A percentile compares a stretch with the other conserved stretches of the same genome.
Evolutionary conservation across 2,113 vertebrate genomes (phyloP).

Genomic region (Cervus canadensis): DNA sequence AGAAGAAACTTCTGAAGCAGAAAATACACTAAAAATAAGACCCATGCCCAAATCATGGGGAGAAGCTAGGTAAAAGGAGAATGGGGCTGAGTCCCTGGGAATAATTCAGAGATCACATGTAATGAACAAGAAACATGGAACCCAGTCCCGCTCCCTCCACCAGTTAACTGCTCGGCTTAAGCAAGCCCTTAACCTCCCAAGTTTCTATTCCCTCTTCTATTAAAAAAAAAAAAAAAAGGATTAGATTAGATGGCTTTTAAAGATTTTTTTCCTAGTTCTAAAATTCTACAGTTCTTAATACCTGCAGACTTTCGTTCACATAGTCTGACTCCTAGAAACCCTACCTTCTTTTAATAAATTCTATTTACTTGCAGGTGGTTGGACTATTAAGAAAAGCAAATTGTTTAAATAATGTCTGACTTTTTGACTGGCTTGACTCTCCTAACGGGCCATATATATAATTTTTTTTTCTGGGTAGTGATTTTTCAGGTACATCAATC

Average conservation of each 20-base stretch:
- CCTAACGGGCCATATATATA: slow-evolving; percentile 42
- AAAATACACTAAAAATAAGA: neutral
- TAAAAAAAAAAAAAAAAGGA: neutral
- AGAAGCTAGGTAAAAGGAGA: neutral
- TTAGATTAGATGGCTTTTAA: slow-evolving; percentile 55
- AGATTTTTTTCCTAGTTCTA: slow-evolving; percentile 27
- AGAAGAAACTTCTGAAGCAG: neutral
- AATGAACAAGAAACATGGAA: neutral
- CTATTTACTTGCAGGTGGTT: slow-evolving; percentile 74
- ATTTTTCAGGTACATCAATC: slow-evolving; percentile 71
- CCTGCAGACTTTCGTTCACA: slow-evolving; percentile 37
- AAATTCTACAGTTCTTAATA: slow-evolving; percentile 48
- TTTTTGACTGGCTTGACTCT: slow-evolving; percentile 66
- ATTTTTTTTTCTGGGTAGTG: slow-evolving; percentile 39
- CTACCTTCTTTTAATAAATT: slow-evolving; percentile 72
- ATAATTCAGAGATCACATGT: accelerated
- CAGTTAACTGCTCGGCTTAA: neutral
- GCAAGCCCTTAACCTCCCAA: slow-evolving; percentile 25
- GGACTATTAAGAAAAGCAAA: slow-evolving; percentile 70
- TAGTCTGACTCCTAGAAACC: slow-evolving; percentile 22
- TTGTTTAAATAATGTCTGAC: slow-evolving; percentile 73
- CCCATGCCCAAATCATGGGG: accelerated
- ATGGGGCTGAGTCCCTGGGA: accelerated
- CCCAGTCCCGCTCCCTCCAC: neutral
- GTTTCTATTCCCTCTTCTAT: slow-evolving; percentile 11